Base-by-base conservation (phyloP, 2,113 vertebrate genomes). In the Podocnemis expansa region DNA sequence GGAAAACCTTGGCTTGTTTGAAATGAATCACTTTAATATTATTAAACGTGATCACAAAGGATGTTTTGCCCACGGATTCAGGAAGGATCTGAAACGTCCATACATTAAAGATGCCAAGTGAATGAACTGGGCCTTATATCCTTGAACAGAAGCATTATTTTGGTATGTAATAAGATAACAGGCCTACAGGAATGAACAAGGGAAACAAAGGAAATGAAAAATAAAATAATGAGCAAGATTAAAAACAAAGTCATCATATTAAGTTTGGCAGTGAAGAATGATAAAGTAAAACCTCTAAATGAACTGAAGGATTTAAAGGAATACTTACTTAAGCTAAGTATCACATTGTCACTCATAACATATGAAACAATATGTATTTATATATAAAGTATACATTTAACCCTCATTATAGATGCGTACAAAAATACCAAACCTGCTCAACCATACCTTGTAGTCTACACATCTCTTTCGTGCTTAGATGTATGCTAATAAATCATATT, bases 71-170 rank as follows among this genome's bases (percentile, higher is more conserved):
- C 96, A 91, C 38, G 90, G 96, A 97, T 98, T 98, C 96, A 97
- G 97, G 96, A 55, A 95, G 34, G 87, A 94, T 96, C 94, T 93
- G 97, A 98, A 97, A 92, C 94, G 97, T 97, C 88, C 92, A 96
- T 87, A 96, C 82, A 88, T 82, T 95, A 93, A 96, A 97, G 95
- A 95, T 92, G 88, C 90, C 96, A 85, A 97, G 90, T 97, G 95
- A 97, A 95, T 97, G 90, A 98, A 94, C 94, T 97, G 96, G 98
- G 98, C 99, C 99, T 99, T 99, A 98, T 99, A 99, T 99, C 99
- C 99, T 99, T 99, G 99, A 99, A 98, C 99, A 99, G 99, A 99
- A 99, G 96, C 98, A 97, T 92, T 96, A 82, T 96, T 95, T 97
- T 94, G 96, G 90, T 97, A 97, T 95, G 94, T 96, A 97, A 97